Conservation (phyloP, 2,113 vertebrate species). For the Alouatta palliata region DNA sequence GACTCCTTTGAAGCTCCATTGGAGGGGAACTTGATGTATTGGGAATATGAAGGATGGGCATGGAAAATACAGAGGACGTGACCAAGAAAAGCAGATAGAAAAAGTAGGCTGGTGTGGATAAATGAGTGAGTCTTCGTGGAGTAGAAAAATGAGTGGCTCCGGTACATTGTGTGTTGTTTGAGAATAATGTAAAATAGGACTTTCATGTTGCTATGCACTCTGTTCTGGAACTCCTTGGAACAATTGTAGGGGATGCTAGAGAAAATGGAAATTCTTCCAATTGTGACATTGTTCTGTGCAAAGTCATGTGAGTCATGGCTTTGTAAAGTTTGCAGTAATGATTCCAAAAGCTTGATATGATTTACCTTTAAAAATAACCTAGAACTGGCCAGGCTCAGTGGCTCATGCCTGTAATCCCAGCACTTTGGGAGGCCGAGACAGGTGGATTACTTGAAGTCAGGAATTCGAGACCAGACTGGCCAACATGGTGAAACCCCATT, state of each 20-base stretch:
- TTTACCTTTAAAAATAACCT: conserved; percentile 49
- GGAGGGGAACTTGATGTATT: background rate
- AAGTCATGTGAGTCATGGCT: background rate
- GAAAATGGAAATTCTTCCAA: background rate
- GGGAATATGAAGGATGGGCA: background rate
- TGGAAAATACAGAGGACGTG: background rate
- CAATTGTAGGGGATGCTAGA: background rate
- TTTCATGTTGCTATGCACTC: background rate
- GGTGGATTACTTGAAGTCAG: too few relatives aligned
- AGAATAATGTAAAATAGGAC: background rate
- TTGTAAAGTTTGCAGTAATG: background rate
- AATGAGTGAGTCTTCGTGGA: background rate
- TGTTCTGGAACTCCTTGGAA: background rate
- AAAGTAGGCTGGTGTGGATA: background rate
- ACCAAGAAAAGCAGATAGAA: background rate
- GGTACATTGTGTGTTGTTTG: background rate
- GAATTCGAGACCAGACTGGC: too few relatives aligned
- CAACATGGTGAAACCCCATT: too few relatives aligned
- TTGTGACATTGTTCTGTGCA: background rate
- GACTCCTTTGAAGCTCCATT: background rate
- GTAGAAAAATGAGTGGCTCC: background rate
- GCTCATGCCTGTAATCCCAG: too few relatives aligned
- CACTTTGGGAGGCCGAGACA: too few relatives aligned
- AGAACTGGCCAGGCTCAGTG: background rate
- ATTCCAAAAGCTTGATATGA: background rate